phyloP scores from a whole-genome alignment of 2,888 invertebrate species.

The Coecobrya sp. region DNA sequence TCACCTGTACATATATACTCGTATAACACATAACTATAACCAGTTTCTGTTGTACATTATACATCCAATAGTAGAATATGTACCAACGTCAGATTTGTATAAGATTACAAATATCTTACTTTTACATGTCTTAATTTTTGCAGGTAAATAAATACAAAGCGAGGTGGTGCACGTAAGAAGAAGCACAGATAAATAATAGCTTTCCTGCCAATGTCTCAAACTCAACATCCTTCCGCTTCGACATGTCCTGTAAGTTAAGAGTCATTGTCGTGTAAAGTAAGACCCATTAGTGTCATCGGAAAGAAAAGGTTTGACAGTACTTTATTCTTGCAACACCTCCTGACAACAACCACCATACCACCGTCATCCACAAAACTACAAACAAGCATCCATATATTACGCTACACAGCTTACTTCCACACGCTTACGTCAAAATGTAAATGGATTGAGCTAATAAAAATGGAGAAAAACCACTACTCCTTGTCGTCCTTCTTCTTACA shows the following conservation, averaged over 20 bases:
- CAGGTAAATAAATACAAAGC: not conserved
- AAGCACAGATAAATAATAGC: not conserved
- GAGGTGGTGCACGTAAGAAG: not conserved
- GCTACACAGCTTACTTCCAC: not conserved
- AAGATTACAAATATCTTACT: not conserved
- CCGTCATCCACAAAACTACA: not conserved
- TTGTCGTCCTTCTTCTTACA: slow-evolving; percentile 23
- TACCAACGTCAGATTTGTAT: too few species aligned
- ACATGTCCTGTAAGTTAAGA: slow-evolving; percentile 18
- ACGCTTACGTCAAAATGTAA: slow-evolving; percentile 18
- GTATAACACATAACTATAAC: too few species aligned
- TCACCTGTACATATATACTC: too few species aligned
- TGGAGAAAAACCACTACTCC: slow-evolving; percentile 2
- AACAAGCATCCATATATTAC: not conserved
- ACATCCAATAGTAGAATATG: too few species aligned
- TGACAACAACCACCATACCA: not conserved
- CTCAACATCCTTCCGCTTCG: slow-evolving; percentile 26
- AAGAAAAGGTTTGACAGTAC: slow-evolving; percentile 54
- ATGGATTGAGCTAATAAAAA: slow-evolving; percentile 72
- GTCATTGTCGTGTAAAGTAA: slow-evolving; percentile 70
- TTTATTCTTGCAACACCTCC: not conserved
- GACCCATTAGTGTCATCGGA: slow-evolving; percentile 69
- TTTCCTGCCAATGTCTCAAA: not conserved
- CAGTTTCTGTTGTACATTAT: not conserved
- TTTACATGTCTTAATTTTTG: not conserved